Evolutionary conservation across 2,888 invertebrate genomes (phyloP).

Genomic region (Noctua janthe): DNA sequence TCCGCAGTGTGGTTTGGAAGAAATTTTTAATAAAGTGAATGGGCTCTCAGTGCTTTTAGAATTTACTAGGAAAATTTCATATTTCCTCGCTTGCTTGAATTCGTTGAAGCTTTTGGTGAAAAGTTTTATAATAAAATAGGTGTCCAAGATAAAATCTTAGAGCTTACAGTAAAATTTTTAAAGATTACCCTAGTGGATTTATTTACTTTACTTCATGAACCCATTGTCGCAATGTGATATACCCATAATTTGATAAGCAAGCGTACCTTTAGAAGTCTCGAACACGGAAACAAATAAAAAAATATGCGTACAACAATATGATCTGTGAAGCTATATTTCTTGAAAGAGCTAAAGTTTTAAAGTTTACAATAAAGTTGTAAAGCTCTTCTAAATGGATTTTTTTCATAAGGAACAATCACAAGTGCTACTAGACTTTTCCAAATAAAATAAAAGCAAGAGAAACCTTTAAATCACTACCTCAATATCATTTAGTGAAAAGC

Average conservation of each 20-base stretch:
- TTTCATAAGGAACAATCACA: neutral
- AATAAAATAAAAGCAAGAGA: constrained; percentile 24
- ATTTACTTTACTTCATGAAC: too few relatives aligned
- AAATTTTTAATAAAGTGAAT: constrained; percentile 79
- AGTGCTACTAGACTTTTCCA: neutral
- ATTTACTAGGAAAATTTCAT: constrained; percentile 72
- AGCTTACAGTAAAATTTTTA: neutral
- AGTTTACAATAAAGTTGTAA: neutral
- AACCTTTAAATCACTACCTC: constrained; percentile 43
- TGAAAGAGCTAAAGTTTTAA: neutral
- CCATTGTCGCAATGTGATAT: neutral
- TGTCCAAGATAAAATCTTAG: neutral
- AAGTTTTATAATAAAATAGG: neutral
- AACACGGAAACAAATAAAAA: neutral
- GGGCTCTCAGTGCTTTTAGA: constrained; percentile 65
- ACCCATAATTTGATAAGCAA: neutral
- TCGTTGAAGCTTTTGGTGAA: neutral
- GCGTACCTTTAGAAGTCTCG: neutral
- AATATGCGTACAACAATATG: neutral
- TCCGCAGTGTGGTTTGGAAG: constrained; percentile 63
- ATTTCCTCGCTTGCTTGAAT: constrained; percentile 57
- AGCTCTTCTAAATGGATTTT: neutral
- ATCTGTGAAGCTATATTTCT: neutral
- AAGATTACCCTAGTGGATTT: neutral
- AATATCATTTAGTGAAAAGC: constrained; percentile 53